Base-by-base conservation (phyloP, 2,888 invertebrate species). In the Ophraella communa region DNA sequence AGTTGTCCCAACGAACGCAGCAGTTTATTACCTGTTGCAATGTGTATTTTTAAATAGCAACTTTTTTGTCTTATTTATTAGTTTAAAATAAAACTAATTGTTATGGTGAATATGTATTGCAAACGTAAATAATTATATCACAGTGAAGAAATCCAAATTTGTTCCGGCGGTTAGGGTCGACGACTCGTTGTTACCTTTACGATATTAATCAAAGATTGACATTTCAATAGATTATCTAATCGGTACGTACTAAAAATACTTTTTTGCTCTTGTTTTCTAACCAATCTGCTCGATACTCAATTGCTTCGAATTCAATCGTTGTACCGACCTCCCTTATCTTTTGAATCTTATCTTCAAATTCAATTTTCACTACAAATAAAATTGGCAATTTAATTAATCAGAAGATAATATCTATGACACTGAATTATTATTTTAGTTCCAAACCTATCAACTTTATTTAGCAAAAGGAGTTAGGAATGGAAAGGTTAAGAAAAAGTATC, bases 261-360 rank as follows among this genome's bases (percentile, higher is more conserved):
- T 23, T 45, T 23, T 23, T 45, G n/a, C 21, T 20, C n/a, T 45
- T 18, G 4, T 3, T 21, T n/a, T 45, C 21, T 10, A 45, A 10
- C 45, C 45, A 45, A 45, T 45, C 45, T 20, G 21, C 45, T 45
- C 21, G 20, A 11, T 45, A 45, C 11, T 45, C 45, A 21, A 45
- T 21, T 1, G 59, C 51, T 39, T 56, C 30, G 24, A 55, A 62
- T 51, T 66, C 66, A 20, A 62, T 27, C 10, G 24, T 7, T 10
- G 65, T 53, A 11, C 58, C 51, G 24, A 18, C 33, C 44, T 27
- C 42, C 54, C 53, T 62, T 18, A 65, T 7, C 3, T 5, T 17
- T 2, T 39, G 3, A 30, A 65, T 57, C 17, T 39, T 47, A 4
- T 57, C 39, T 8, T 18, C 53, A 7, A 61, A 24, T 1, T 58